Evolutionary conservation across 2,797 vertebrate genomes (phyloP), one percentile per base, ranked within the genome.

Genomic region (Anas flavirostris): DNA sequence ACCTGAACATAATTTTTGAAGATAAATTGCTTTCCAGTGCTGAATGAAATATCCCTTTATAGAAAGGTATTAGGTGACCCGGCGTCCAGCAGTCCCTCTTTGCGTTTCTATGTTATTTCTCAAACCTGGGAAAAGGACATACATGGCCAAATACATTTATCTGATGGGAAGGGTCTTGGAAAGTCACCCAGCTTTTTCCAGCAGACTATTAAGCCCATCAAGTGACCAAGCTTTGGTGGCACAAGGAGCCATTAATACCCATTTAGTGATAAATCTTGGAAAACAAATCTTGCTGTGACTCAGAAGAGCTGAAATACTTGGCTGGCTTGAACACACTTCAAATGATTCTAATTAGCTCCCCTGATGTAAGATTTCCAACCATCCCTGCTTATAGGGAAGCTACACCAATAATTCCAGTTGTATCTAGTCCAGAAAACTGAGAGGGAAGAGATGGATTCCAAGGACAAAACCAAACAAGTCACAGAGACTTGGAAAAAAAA

Each of bases 21-120:
- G 53, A 79, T 41, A 86, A 82, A 89, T 66, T 88, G 6, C 53
- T 55, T 91, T 93, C n/a, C 70, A 33, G 23, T 15, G 29, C 66
- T 55, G 62, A 94, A 88, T 75, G 44, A 80, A 95, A 89, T 78
- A 94, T 31, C 16, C 10, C 18, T 80, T 84, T 91, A 35, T 29
- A 73, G 64, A 78, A 64, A 66, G 7, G 5, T 73, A 64, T 74
- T 85, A 80, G 23, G 14, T 67, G 16, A 77, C 13, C 41, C n/a
- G 86, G 28, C 5, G 73, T 68, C 41, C 53, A 56, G 23, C 35
- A 70, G 44, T 52, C 15, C 33, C 28, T 82, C 28, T 85, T 86
- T 0, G 0, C 41, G 74, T 92, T 92, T 91, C 53, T 75, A 1
- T 41, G 53, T 52, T 91, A 75, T 83, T 82, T 86, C 56, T 82